phyloP scores from a whole-genome alignment of 2,888 invertebrate genomes.

The Macaria notata region DNA sequence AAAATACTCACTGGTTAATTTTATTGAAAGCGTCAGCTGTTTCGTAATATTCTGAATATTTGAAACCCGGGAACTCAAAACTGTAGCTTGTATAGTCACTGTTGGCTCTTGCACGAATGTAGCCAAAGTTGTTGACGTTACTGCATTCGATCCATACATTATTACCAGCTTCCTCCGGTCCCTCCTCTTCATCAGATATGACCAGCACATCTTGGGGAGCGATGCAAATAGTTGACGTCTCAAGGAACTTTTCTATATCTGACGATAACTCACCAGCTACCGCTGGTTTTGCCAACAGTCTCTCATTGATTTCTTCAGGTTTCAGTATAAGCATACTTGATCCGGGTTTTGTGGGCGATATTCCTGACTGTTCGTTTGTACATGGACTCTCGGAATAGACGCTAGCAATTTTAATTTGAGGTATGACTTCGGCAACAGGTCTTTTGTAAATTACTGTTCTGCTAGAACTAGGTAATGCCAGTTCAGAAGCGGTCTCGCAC shows the following conservation, averaged over 20 bases:
- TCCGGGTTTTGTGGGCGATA: conserved; percentile 12
- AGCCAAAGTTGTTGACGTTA: conserved; percentile 56
- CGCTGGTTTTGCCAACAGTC: conserved; percentile 32
- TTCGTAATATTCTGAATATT: conserved; percentile 54
- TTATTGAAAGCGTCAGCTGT: conserved; percentile 55
- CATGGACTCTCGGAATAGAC: conserved; percentile 35
- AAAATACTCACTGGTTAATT: conserved; percentile 64
- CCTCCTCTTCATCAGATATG: conserved; percentile 46
- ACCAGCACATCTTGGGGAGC: conserved; percentile 37
- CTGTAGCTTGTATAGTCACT: conserved; percentile 43
- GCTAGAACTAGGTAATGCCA: not conserved
- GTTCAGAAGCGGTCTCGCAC: not conserved
- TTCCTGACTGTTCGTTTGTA: conserved; percentile 12
- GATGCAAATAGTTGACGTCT: conserved; percentile 37
- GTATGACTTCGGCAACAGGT: conserved; percentile 44
- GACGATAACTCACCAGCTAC: conserved; percentile 27
- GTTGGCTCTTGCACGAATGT: conserved; percentile 53
- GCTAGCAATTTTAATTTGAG: conserved; percentile 52
- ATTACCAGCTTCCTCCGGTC: conserved; percentile 30
- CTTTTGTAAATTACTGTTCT: not conserved
- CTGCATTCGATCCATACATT: conserved; percentile 59
- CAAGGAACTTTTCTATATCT: conserved; percentile 56
- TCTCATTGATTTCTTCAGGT: conserved; percentile 73
- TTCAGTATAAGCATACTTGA: conserved; percentile 65
- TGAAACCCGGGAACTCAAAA: conserved; percentile 66